Base-by-base conservation (phyloP, 2,888 invertebrate species). In the Calliphora vomitoria region DNA sequence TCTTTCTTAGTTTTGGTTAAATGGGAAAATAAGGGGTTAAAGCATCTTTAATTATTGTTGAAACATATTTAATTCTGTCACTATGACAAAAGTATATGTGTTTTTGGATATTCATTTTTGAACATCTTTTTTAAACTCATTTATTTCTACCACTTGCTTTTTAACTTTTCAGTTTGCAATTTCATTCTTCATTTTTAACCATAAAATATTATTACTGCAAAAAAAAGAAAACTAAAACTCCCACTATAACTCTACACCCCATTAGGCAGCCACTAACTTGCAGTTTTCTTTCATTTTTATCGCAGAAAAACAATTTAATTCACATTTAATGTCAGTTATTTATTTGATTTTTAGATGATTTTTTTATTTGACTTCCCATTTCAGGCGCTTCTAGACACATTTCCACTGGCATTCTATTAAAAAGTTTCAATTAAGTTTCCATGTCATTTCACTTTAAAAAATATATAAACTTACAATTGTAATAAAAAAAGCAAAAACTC, bases 401-500 rank as follows among this genome's bases (percentile, higher is more conserved):
- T 13, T 20, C 5, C 10, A 41, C 20, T 74, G 41, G 38, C 11
- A 41, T 80, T 80, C 35, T 69, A 69, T 50, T 80, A 18, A 69
- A 75, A 69, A 69, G 69, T 80, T 80, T 71, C 69, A 80, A 60
- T 80, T 80, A 47, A 80, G 69, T 71, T 80, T 80, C 79, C 79
- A 80, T 60, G 47, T 80, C 79, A 80, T 71, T 80, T 69, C 69
- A 80, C 79, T 71, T 80, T 47, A 80, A 60, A 68, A 69, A 58
- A 35, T 25, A 1, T 62, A 38, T 25, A 78, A 78, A 55, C 38
- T 78, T 55, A 44, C 72, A 72, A 72, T 8, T 75, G 18, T 35
- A 62, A 62, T 53, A 18, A n/a, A 50, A 11, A 44, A 44, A 44
- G 8, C 8, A 11, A 11, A 44, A 11, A 8, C 35, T 35, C 3